Conservation (phyloP, 1,140 invertebrate species). For the Aphelinus atriplicis region DNA sequence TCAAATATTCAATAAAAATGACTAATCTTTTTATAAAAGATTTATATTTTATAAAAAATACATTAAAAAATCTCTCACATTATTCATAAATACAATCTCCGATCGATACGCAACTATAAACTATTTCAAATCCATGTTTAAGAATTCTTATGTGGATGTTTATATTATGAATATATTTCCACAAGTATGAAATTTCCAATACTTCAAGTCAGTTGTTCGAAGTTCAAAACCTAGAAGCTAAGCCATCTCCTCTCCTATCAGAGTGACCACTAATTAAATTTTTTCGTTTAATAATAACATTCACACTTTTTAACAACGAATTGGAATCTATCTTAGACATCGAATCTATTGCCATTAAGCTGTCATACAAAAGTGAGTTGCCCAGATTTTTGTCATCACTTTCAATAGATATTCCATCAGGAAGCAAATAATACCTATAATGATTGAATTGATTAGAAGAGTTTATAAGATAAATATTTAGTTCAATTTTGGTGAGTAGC, state of each 20-base stretch:
- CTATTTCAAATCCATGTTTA: no score
- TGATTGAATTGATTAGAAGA: no score
- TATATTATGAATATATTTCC: conserved; percentile 23
- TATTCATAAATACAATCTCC: no score
- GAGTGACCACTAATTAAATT: conserved; percentile 67
- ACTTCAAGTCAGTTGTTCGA: no score
- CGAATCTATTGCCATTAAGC: conserved; percentile 47
- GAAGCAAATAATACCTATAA: conserved; percentile 52
- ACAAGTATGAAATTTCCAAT: background rate
- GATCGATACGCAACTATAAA: no score
- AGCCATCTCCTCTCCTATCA: conserved; percentile 73
- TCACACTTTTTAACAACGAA: conserved; percentile 60
- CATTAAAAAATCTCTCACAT: background rate
- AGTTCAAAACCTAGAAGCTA: conserved; percentile 70
- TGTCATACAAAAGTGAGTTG: conserved; percentile 47
- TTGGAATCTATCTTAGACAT: conserved; percentile 45
- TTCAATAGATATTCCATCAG: conserved; percentile 55
- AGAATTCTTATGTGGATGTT: background rate
- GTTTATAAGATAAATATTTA: no score
- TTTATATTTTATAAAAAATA: conserved; percentile 27
- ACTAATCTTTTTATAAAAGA: conserved; percentile 37
- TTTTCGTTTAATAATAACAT: conserved; percentile 64
- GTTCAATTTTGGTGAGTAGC: no score
- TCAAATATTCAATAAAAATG: no score
- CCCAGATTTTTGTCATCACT: conserved; percentile 52